Base-by-base conservation (phyloP, 2,888 invertebrate species). In the Heliconius hortense region DNA sequence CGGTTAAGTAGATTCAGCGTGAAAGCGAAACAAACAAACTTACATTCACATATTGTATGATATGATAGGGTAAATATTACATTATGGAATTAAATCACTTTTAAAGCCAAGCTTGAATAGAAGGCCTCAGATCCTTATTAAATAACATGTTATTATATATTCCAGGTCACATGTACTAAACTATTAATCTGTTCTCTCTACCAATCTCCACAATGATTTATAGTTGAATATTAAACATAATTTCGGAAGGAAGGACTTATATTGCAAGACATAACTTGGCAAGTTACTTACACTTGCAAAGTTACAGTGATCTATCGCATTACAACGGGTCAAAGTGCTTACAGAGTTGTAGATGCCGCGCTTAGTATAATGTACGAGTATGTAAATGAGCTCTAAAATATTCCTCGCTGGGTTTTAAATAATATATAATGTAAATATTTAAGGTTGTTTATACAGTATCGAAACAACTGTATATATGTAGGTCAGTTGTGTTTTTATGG, bases 221-320 rank as follows among this genome's bases (percentile, higher is more conserved):
- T 76, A 35, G 35, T 35, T 69, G 68, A 75, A 72, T 75, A 73
- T 78, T 74, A 73, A 77, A 75, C 75, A 64, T 69, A 72, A 70
- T 72, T 75, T 72, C 73, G 62, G 66, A 43, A 68, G 69, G 62
- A 74, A 79, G 77, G 67, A 73, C 75, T 78, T 79, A 82, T 70
- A 80, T 81, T 79, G 77, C 80, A 81, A 82, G 81, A 81, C 80
- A 80, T 80, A 80, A 80, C 80, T 75, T 80, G 62, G 69, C 72
- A 83, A 86, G 84, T 86, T 84, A 84, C 81, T 82, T 80, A 77
- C 77, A 80, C 80, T 82, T 80, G 80, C 79, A 77, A 82, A 82
- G 76, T 81, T 81, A 78, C 73, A 82, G 75, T 81, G 79, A 82
- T 81, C 79, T 81, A 81, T 81, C 69, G 78, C 76, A 79, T 81